Conservation (phyloP, 2,888 invertebrate genomes). For the Apamea epomidion region DNA sequence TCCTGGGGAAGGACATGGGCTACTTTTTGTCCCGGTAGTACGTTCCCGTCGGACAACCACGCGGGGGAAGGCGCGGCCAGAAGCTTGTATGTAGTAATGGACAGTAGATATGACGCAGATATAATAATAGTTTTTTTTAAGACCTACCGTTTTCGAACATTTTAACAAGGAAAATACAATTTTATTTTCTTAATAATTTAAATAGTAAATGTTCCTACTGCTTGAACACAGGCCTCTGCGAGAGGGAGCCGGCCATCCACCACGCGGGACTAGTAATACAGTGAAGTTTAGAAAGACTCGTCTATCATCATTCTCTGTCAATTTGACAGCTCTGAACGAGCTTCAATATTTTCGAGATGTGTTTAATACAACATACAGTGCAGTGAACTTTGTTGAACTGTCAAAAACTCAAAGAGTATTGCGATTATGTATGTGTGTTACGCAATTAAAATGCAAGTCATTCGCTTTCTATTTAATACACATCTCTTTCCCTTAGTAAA, state of each 20-base stretch:
- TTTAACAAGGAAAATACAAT: not conserved
- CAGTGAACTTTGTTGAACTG: constrained; percentile 42
- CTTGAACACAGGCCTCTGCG: not conserved
- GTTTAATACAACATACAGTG: constrained; percentile 8
- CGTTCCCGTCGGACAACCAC: not conserved
- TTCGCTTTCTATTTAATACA: constrained; percentile 33
- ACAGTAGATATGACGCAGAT: not conserved
- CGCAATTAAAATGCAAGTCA: constrained; percentile 38
- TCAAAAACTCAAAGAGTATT: constrained; percentile 34
- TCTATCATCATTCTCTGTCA: not conserved
- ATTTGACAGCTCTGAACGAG: not conserved
- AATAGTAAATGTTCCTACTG: not conserved
- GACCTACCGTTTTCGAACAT: not conserved
- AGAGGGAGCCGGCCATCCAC: not conserved
- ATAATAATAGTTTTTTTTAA: not conserved
- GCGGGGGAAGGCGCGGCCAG: too few relatives aligned
- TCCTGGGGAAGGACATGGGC: too few relatives aligned
- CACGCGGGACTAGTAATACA: too few relatives aligned
- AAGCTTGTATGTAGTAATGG: not conserved
- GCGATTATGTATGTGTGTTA: constrained; percentile 36
- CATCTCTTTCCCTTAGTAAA: not conserved
- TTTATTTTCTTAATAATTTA: not conserved
- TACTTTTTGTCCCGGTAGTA: too few relatives aligned
- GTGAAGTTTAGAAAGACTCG: not conserved
- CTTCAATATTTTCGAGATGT: not conserved